phyloP scores from a whole-genome alignment of 2,888 invertebrate genomes.

The Lepeophtheirus nordmannii region DNA sequence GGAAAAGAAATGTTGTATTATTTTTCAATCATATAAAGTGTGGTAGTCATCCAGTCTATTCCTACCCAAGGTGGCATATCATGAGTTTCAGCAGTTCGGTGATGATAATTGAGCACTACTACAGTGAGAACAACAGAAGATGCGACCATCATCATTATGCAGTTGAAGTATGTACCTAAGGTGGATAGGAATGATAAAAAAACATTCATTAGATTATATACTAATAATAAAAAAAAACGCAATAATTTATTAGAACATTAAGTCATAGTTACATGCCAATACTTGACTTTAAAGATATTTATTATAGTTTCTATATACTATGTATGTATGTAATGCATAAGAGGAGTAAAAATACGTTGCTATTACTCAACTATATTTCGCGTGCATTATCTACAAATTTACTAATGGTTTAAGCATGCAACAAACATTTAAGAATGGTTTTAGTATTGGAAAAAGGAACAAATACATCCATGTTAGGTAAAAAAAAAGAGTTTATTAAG shows the following conservation, averaged over 20 bases:
- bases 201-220: constrained; percentile 18
- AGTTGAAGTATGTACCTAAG: constrained; percentile 93
- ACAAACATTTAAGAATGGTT: too few species aligned
- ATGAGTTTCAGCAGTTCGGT: constrained; percentile 88
- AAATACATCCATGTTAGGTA: too few species aligned
- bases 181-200: constrained; percentile 21
- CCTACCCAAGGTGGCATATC: constrained; percentile 88
- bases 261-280: background rate
- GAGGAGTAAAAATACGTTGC: too few species aligned
- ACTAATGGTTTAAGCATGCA: too few species aligned
- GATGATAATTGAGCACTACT: constrained; percentile 91
- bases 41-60: background rate
- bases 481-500: too few species aligned
- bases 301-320: too few species aligned
- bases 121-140: constrained; percentile 93
- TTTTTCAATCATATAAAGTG: background rate
- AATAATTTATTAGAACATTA: constrained; percentile 24
- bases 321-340: too few species aligned
- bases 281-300: too few species aligned
- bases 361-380: too few species aligned
- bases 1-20: background rate
- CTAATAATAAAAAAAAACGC: constrained; percentile 25
- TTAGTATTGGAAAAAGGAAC: too few species aligned
- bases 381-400: too few species aligned
- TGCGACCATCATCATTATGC: constrained; percentile 99